Percentiles rank a stretch among this genome's conserved stretches.
Evolutionary conservation across 2,888 invertebrate genomes (phyloP).

Genomic region (Onchidella celtica): DNA sequence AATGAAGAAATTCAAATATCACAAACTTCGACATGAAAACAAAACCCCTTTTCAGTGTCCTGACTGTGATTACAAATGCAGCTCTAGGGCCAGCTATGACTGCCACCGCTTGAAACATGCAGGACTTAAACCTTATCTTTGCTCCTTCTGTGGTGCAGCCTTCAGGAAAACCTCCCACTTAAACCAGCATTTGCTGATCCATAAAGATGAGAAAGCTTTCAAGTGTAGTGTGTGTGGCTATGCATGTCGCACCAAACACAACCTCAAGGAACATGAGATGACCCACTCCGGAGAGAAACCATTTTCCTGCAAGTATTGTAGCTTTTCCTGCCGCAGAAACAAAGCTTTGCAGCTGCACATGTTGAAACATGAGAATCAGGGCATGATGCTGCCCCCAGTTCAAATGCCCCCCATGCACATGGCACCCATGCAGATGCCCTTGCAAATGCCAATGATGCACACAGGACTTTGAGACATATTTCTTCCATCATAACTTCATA

Average conservation of each 20-base stretch:
- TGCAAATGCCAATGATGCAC: slow-evolving; percentile 27
- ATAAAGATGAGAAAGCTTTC: slow-evolving; percentile 49
- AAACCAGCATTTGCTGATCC: slow-evolving; percentile 48
- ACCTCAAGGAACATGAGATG: slow-evolving; percentile 52
- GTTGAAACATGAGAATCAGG: slow-evolving; percentile 34
- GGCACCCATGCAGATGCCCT: slow-evolving; percentile 28
- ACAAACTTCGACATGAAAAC: slow-evolving; percentile 44
- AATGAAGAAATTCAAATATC: slow-evolving; percentile 43
- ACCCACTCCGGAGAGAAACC: slow-evolving; percentile 51
- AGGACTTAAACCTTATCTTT: slow-evolving; percentile 45
- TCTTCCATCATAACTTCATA: too few relatives aligned
- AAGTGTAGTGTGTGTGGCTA: slow-evolving; percentile 44
- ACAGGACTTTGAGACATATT: neutral
- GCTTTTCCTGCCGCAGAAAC: slow-evolving; percentile 48
- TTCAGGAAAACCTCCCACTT: slow-evolving; percentile 48
- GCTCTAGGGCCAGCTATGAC: slow-evolving; percentile 45
- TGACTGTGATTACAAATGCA: slow-evolving; percentile 49
- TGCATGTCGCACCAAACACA: slow-evolving; percentile 45
- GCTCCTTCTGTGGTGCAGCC: slow-evolving; percentile 45
- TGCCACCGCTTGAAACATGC: slow-evolving; percentile 47
- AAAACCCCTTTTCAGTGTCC: slow-evolving; percentile 40
- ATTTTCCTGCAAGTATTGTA: slow-evolving; percentile 42
- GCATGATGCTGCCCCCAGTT: slow-evolving; percentile 23
- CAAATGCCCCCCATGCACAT: slow-evolving; percentile 21
- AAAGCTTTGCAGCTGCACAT: slow-evolving; percentile 48